Percentiles rank a stretch among this genome's conserved stretches.
Evolutionary conservation across 2,113 vertebrate species (phyloP).

Genomic region (Siniperca chuatsi): DNA sequence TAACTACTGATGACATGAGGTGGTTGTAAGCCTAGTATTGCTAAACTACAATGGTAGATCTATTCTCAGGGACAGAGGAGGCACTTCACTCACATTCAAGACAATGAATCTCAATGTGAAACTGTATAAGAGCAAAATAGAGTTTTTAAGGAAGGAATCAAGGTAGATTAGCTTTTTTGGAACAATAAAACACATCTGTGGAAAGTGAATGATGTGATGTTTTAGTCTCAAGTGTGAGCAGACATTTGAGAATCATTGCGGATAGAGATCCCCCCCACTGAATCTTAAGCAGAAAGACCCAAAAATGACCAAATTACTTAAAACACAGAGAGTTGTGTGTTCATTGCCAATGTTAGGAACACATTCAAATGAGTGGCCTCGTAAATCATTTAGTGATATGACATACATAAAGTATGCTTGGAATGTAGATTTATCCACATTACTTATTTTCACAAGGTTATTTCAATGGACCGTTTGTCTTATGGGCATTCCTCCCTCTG

Average conservation of each 20-base stretch:
- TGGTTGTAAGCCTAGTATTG: slow-evolving; percentile 31
- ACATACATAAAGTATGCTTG: slow-evolving; percentile 20
- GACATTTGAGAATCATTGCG: slow-evolving; percentile 76
- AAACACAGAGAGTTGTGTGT: slow-evolving; percentile 17
- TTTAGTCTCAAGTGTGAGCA: slow-evolving; percentile 22
- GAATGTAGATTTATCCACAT: slow-evolving; percentile 45
- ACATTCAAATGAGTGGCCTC: not conserved
- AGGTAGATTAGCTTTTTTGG: slow-evolving; percentile 4
- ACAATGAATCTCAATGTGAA: slow-evolving; percentile 74
- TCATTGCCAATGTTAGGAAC: not conserved
- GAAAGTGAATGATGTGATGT: slow-evolving; percentile 15
- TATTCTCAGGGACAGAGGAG: slow-evolving; percentile 56
- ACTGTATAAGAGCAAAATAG: not conserved
- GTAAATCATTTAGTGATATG: slow-evolving; percentile 35
- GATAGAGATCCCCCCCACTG: slow-evolving; percentile 69
- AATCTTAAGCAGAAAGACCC: slow-evolving; percentile 80
- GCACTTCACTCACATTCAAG: slow-evolving; percentile 69
- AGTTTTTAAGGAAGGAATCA: not conserved
- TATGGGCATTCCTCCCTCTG: slow-evolving; percentile 41
- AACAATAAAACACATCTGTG: not conserved
- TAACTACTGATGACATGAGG: slow-evolving; percentile 51
- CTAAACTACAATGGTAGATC: slow-evolving; percentile 59
- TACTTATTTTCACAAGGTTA: slow-evolving; percentile 43
- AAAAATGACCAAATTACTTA: slow-evolving; percentile 59
- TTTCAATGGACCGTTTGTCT: slow-evolving; percentile 64